A percentile compares a stretch with the other conserved stretches of the same genome.
phyloP scores from a whole-genome alignment of 2,113 vertebrate genomes.

The Cyanoliseus patagonus region DNA sequence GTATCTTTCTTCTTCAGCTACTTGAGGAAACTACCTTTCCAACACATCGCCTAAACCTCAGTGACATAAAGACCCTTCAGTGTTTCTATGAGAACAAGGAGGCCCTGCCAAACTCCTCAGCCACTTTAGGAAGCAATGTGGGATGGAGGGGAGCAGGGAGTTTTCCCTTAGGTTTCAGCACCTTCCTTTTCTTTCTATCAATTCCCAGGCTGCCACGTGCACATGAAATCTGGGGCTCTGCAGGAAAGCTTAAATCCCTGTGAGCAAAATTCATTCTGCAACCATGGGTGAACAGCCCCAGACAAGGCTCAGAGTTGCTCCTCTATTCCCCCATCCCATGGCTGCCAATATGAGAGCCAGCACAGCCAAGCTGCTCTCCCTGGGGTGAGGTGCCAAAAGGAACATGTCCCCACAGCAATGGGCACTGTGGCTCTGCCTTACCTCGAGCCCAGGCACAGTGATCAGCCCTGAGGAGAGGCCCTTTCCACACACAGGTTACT shows the following conservation, averaged over 20 bases:
- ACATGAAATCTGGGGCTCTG: neutral
- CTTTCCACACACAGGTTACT: neutral
- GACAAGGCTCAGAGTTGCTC: neutral
- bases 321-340: neutral
- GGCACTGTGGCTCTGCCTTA: neutral
- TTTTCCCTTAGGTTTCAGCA: neutral
- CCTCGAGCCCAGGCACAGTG: neutral
- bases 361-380: neutral
- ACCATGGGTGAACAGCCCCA: neutral
- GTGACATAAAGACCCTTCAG: neutral
- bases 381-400: neutral
- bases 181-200: neutral
- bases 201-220: neutral
- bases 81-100: neutral
- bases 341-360: neutral
- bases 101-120: neutral
- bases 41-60: neutral
- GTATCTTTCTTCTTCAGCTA: neutral
- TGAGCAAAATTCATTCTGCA: neutral
- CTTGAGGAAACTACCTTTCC: neutral
- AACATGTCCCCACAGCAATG: fast-evolving
- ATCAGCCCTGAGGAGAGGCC: neutral
- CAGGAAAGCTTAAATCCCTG: neutral
- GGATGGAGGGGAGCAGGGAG: neutral
- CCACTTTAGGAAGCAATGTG: neutral